Base-by-base conservation (phyloP, 2,797 vertebrate species). In the Sebastes trivittatus region DNA sequence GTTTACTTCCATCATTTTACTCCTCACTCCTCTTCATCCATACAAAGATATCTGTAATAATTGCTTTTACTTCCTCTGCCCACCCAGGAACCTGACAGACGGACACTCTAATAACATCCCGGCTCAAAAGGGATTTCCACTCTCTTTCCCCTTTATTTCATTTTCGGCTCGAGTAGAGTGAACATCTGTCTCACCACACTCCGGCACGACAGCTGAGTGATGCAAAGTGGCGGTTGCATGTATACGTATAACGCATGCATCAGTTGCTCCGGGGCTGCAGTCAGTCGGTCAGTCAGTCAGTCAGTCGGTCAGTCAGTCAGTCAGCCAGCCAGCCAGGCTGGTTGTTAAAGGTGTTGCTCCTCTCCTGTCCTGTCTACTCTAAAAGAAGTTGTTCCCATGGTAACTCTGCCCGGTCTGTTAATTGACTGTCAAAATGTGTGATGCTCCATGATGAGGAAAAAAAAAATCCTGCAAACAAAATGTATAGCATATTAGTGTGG, bases 301-400 rank as follows among this genome's bases (percentile, higher is more conserved):
- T 55, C n/a, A 64, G 34, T 34, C 34, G 1, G 13, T 14, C 36
- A 2, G 36, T 36, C 36, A 13, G 36, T 3, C 36, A 13, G 36
- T 38, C 36, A 38, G 11, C 1, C 25, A 27, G 27, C 0, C 27
- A 5, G 27, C 1, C 27, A 5, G 27, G 66, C 42, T 18, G 69
- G 61, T 68, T 86, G 66, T 72, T 80, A 29, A 70, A 88, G 78
- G 81, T 81, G 78, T 84, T 78, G 46, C 38, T 77, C 20, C 23
- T 25, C 38, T 75, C 59, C 63, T 8, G 9, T 79, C 79, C 29
- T 22, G 25, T 73, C 67, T 60, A 58, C 55, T 84, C 63, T 58
- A 75, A 83, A 91, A 90, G n/a, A 89, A 89, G 70, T 58, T 70
- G 88, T 92, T 93, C 71, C 91, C 89, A 93, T 93, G 83, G 92